Evolutionary conservation across 2,113 vertebrate species (phyloP), one percentile per base, ranked within the genome.

Genomic region (Cyprinodon brontotheroides): DNA sequence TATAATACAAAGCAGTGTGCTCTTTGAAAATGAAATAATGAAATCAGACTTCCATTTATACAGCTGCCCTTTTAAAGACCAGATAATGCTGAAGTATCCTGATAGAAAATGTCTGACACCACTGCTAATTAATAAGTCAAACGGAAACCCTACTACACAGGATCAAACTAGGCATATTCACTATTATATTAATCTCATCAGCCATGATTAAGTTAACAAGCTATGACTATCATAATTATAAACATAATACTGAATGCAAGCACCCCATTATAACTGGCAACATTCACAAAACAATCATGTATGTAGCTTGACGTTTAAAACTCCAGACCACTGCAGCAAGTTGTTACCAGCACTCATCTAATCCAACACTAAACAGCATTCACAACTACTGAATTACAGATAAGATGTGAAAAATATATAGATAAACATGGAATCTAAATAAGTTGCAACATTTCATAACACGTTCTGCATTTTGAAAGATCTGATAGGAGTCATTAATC

Each of bases 181-280:
- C 76, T 75, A 87, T 82, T 68, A 82, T 85, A 86, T 87, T 89
- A 88, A 92, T 91, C 87, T 88, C 77, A 87, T 89, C 87, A 91
- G 87, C 79, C 78, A 70, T 80, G 77, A 86, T 84, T 80, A 75
- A 89, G 86, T 84, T 90, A 91, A 91, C 91, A 86, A 90, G 86
- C 79, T 68, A 50, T 91, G 90, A 91, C 80, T 74, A 63, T 84
- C 87, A 82, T 90, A 91, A 91, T 91, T 89, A 91, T 87, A 86
- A 90, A 88, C 79, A 87, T 88, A 91, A 91, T 89, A 87, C 80
- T 79, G 71, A 90, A 89, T 87, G 74, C 86, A 86, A 86, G 75
- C 85, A 82, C 70, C 82, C 75, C 74, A 77, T 90, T 89, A 90
- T 83, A 75, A 88, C 74, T 74, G 80, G 71, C 74, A 76, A 89